Evolutionary conservation across 2,113 vertebrate genomes (phyloP).

Genomic region (Triplophysa rosa): DNA sequence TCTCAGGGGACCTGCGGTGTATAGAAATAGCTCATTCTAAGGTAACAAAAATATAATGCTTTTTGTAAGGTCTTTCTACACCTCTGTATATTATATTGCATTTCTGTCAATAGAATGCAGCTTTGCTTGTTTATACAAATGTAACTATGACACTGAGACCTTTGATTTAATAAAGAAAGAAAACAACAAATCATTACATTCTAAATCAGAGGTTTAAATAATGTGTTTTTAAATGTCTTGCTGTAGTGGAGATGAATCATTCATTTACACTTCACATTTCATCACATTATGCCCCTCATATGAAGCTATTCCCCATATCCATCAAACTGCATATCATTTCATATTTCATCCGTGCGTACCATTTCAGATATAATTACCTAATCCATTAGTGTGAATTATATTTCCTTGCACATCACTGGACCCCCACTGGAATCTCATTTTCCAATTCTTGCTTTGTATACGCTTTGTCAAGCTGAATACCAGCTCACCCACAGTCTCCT

Average conservation of each 20-base stretch:
- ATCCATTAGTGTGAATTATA: slow-evolving; percentile 35
- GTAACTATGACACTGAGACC: too few relatives aligned
- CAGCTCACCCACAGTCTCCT: slow-evolving; percentile 20
- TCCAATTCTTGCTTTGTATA: not conserved
- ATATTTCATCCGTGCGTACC: slow-evolving; percentile 38
- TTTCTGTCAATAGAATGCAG: too few relatives aligned
- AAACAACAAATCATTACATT: not conserved
- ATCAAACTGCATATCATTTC: slow-evolving; percentile 30
- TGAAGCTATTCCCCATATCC: slow-evolving; percentile 11
- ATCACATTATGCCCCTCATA: slow-evolving; percentile 16
- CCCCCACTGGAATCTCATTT: slow-evolving; percentile 35
- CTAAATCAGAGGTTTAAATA: not conserved
- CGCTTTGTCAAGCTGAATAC: not conserved
- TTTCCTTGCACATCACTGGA: slow-evolving; percentile 28
- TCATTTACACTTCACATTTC: slow-evolving; percentile 7
- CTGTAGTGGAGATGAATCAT: not conserved
- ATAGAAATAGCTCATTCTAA: too few relatives aligned
- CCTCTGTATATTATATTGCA: too few relatives aligned
- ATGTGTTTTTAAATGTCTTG: not conserved
- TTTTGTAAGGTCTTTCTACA: too few relatives aligned
- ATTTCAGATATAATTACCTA: slow-evolving; percentile 36
- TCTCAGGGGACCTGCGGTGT: too few relatives aligned
- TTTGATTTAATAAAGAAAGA: too few relatives aligned
- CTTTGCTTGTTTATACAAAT: too few relatives aligned
- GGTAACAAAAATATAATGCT: too few relatives aligned